These are phyloP conservation scores for Thermophis baileyi DNA, from an alignment of 2,113 vertebrate species.

Conservation along the genomic window DNA sequence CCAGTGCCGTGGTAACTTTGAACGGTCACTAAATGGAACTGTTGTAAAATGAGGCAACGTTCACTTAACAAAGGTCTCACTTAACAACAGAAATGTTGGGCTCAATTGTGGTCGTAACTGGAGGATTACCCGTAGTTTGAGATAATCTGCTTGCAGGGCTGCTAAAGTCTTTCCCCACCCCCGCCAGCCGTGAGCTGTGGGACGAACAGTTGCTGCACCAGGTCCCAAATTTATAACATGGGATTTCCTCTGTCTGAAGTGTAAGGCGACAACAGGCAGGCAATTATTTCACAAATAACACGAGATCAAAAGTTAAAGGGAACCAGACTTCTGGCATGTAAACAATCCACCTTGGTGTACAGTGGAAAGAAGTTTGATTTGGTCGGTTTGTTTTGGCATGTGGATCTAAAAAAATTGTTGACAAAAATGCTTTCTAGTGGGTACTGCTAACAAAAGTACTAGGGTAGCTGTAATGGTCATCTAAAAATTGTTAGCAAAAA, in stretches of 20 bases:
- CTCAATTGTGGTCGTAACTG: background rate
- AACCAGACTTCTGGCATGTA: background rate
- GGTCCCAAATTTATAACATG: slow-evolving; percentile 35
- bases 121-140: background rate
- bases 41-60: background rate
- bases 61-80: background rate
- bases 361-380: background rate
- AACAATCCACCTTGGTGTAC: background rate
- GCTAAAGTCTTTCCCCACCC: slow-evolving; percentile 25
- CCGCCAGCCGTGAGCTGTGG: background rate
- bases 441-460: no score
- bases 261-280: slow-evolving; percentile 46
- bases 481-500: no score
- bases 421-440: no score
- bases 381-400: background rate
- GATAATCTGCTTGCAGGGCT: slow-evolving; percentile 33
- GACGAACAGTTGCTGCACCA: slow-evolving; percentile 52
- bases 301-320: slow-evolving; percentile 23
- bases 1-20: background rate
- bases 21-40: background rate
- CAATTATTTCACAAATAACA: slow-evolving; percentile 44
- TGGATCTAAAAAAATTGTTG: background rate
- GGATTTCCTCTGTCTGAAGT: slow-evolving; percentile 35
- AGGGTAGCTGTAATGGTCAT: no score
- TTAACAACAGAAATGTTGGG: background rate